These are phyloP conservation scores for Candidula unifasciata DNA, from an alignment of 2,888 invertebrate genomes.

Conservation along the genomic window DNA sequence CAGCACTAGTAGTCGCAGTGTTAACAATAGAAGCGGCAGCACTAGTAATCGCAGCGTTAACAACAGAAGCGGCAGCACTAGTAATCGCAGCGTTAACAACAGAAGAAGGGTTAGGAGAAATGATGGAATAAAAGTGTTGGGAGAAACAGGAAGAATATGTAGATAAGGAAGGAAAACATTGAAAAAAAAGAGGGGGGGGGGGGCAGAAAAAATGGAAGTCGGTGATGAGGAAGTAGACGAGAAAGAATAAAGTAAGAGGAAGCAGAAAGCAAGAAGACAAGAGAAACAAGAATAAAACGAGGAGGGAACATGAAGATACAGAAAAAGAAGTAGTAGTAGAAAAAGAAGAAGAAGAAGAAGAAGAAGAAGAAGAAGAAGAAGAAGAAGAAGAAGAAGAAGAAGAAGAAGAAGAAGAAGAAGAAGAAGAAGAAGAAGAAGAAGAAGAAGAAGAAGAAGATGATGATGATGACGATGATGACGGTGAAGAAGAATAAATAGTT, in stretches of 20 bases:
- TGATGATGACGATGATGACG: background rate
- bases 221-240: background rate
- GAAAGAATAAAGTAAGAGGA: background rate
- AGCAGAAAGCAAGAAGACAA: background rate
- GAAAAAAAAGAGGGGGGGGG: background rate
- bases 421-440: conserved; percentile 29
- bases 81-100: no score
- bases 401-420: conserved; percentile 34
- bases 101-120: no score
- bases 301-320: background rate
- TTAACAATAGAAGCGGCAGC: no score
- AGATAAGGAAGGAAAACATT: background rate
- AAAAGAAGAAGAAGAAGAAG: background rate
- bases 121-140: no score
- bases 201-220: background rate
- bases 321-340: background rate
- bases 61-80: no score
- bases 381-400: conserved; percentile 34
- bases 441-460: conserved; percentile 18
- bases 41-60: no score
- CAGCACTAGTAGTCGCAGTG: no score
- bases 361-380: conserved; percentile 23
- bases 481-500: conserved; percentile 16
- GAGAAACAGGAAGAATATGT: background rate
- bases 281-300: background rate